Base-by-base conservation (phyloP, 1,140 invertebrate genomes). In the Hypsibius dujardini region DNA sequence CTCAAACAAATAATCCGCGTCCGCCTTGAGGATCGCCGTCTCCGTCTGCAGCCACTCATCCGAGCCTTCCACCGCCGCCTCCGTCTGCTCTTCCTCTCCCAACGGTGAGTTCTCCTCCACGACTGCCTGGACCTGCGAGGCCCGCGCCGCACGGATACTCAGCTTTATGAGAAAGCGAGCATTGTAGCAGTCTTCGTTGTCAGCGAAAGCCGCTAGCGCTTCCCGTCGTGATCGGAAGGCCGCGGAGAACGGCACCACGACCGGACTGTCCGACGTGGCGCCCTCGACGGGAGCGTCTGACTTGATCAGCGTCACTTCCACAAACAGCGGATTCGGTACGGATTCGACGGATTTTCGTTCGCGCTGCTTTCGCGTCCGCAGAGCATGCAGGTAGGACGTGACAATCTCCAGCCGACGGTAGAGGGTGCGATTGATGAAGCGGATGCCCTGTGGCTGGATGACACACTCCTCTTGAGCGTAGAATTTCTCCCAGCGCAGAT, bases 351-450 rank as follows among this genome's bases (percentile, higher is more conserved):
- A 67, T 42, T 67, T 67, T 15, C 42, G 3, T 7, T 67, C 62
- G 3, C 45, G 12, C 7, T 15, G 3, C 42, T 45, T 12, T 7
- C 62, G 12, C 12, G 12, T 67, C 12, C 42, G 7, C 42, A 67
- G 45, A 12, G 62, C 62, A 67, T 67, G 62, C 45, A 67, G 42
- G 45, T 15, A 67, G 3, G 62, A 12, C 12, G 42, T 42, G 12
- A 67, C 42, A 67, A 67, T 67, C 42, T 67, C 12, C 62, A 67
- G 62, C 42, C 62, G 12, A 15, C 62, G 12, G 42, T 67, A 67
- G 3, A 67, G 45, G 45, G 12, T 12, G 3, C 42, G 12, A 7
- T 67, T 67, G 12, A 67, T 15, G 42, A 67, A 67, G 3, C 12
- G 3, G 12, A 67, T 15, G 62, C 62, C 62, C 45, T 67, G 12